Conservation (phyloP, 2,113 vertebrate genomes). For the Semnornis frantzii region DNA sequence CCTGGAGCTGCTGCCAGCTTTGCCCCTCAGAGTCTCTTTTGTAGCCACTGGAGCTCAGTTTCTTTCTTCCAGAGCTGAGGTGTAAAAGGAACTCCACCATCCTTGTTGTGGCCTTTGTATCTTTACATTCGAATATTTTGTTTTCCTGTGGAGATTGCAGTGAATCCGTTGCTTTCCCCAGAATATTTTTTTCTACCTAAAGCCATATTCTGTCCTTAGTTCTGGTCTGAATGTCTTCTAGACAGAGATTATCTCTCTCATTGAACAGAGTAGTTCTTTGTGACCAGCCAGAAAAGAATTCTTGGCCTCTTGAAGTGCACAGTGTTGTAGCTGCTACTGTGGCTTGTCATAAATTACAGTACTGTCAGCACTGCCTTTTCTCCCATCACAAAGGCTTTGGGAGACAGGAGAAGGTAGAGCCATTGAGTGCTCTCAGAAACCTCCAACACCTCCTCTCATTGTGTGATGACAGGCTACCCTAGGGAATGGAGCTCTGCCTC, state of each 20-base stretch:
- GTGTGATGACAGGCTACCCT: not conserved
- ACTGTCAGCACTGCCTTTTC: constrained; percentile 9
- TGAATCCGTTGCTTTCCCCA: not conserved
- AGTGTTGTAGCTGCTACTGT: constrained; percentile 10
- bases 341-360: not conserved
- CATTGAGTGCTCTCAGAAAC: not conserved
- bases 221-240: not conserved
- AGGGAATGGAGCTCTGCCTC: rapidly evolving
- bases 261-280: not conserved
- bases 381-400: not conserved
- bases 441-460: not conserved
- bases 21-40: not conserved
- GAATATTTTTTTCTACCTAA: not conserved
- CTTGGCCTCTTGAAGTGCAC: not conserved
- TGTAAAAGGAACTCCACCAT: not conserved
- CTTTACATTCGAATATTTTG: not conserved
- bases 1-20: not conserved
- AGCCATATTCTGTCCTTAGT: not conserved
- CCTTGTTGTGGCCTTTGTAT: not conserved
- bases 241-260: not conserved
- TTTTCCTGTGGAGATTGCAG: not conserved
- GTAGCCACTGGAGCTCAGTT: not conserved
- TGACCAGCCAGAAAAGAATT: constrained; percentile 12
- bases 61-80: not conserved
- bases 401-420: not conserved